phyloP scores from a whole-genome alignment of 2,888 invertebrate species.

The Amblyjoppa proteus region DNA sequence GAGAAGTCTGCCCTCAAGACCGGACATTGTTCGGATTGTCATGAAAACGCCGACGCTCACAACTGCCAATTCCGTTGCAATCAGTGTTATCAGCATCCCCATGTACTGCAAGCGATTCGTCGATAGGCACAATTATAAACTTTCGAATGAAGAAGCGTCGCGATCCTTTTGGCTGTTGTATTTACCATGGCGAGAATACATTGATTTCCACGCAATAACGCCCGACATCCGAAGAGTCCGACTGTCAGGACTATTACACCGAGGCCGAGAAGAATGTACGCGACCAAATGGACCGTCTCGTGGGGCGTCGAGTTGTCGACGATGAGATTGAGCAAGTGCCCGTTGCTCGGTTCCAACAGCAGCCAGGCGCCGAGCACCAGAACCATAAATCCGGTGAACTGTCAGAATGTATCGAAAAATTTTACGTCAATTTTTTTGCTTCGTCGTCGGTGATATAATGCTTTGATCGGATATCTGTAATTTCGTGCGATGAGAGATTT shows the following conservation, averaged over 20 bases:
- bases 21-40: conserved; percentile 83
- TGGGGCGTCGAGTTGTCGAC: conserved; percentile 83
- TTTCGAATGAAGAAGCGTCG: conserved; percentile 9
- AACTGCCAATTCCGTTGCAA: conserved; percentile 84
- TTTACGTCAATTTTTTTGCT: background rate
- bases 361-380: conserved; percentile 86
- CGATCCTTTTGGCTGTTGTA: conserved; percentile 28
- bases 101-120: conserved; percentile 83
- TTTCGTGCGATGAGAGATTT: background rate
- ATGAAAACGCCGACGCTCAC: conserved; percentile 82
- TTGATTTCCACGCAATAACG: conserved; percentile 86
- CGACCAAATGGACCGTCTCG: conserved; percentile 85
- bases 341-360: conserved; percentile 86
- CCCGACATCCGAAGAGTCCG: conserved; percentile 88
- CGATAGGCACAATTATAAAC: background rate
- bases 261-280: conserved; percentile 86
- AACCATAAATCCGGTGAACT: conserved; percentile 87
- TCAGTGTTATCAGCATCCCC: conserved; percentile 84
- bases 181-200: conserved; percentile 80
- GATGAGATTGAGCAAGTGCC: conserved; percentile 86
- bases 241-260: conserved; percentile 86
- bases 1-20: conserved; percentile 82
- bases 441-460: background rate
- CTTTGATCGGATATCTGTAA: background rate
- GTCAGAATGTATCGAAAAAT: conserved; percentile 55